phyloP scores from a whole-genome alignment of 2,888 invertebrate species.

The Trisateles emortualis region DNA sequence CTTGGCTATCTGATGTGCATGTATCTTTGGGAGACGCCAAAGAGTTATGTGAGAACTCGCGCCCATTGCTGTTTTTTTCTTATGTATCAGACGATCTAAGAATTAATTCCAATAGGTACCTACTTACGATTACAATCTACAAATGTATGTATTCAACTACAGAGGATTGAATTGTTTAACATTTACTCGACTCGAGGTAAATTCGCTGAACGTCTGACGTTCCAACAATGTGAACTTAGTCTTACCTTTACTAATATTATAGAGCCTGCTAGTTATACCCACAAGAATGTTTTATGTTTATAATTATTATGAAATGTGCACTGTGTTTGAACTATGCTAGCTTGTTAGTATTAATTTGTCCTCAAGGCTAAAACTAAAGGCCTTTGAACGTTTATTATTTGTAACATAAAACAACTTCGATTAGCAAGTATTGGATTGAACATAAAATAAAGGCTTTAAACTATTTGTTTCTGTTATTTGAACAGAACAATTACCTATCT shows the following conservation, averaged over 20 bases:
- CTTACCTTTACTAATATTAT: conserved; percentile 26
- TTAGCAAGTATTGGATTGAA: conserved; percentile 24
- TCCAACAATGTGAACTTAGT: conserved; percentile 26
- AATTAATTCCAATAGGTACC: conserved; percentile 37
- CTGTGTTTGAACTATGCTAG: conserved; percentile 23
- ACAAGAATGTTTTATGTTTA: conserved; percentile 30
- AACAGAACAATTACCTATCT: no score
- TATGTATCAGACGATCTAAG: conserved; percentile 49
- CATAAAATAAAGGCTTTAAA: conserved; percentile 26
- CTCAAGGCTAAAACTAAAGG: conserved; percentile 25
- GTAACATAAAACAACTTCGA: conserved; percentile 29
- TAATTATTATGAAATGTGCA: conserved; percentile 35
- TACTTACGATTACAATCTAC: conserved; percentile 34
- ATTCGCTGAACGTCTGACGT: conserved; percentile 28
- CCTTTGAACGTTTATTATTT: conserved; percentile 32
- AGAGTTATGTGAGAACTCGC: conserved; percentile 78
- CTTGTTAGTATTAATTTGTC: conserved; percentile 32
- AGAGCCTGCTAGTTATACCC: conserved; percentile 4
- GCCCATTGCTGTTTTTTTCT: conserved; percentile 49
- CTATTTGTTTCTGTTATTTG: not conserved
- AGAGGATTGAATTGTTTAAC: conserved; percentile 25
- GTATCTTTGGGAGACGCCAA: conserved; percentile 59
- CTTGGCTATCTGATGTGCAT: conserved; percentile 65
- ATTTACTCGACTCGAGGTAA: conserved; percentile 21
- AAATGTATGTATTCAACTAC: conserved; percentile 26